These are phyloP conservation scores for Chaetodon trifasciatus DNA, from an alignment of 2,797 vertebrate species.

Conservation along the genomic window DNA sequence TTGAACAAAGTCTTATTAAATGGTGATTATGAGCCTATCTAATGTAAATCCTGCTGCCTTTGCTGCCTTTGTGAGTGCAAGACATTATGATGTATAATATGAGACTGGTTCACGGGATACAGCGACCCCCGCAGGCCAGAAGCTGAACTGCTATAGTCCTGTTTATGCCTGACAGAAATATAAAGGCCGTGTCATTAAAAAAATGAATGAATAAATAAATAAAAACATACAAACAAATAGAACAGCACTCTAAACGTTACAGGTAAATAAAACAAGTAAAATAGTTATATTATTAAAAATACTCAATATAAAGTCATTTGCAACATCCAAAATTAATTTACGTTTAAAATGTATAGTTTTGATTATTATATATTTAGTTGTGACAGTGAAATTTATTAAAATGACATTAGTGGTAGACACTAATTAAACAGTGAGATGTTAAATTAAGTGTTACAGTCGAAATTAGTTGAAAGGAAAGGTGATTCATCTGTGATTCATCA, in stretches of 20 bases:
- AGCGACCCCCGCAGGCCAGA: constrained; percentile 70
- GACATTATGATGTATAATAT: not conserved
- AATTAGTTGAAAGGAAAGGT: not conserved
- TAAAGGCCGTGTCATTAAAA: not conserved
- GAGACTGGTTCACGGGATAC: constrained; percentile 44
- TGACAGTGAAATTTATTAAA: not conserved
- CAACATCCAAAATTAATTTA: not conserved
- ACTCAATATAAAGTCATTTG: not conserved
- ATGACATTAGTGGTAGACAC: not conserved
- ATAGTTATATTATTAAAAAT: not conserved
- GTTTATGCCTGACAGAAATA: not conserved
- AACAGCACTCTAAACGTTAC: too few relatives aligned
- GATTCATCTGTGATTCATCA: not conserved
- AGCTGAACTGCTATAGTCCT: constrained; percentile 11
- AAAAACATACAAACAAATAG: not conserved
- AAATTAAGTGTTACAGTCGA: not conserved
- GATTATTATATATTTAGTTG: not conserved
- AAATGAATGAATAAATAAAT: not conserved
- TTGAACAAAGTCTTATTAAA: constrained; percentile 35
- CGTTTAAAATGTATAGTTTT: not conserved
- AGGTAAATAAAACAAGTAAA: not conserved
- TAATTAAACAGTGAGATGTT: not conserved
- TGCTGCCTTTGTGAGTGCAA: constrained; percentile 4
- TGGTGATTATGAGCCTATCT: constrained; percentile 35
- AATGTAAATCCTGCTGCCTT: constrained; percentile 30